phyloP scores from a whole-genome alignment of 2,888 invertebrate species.

The Halocaridina rubra region DNA sequence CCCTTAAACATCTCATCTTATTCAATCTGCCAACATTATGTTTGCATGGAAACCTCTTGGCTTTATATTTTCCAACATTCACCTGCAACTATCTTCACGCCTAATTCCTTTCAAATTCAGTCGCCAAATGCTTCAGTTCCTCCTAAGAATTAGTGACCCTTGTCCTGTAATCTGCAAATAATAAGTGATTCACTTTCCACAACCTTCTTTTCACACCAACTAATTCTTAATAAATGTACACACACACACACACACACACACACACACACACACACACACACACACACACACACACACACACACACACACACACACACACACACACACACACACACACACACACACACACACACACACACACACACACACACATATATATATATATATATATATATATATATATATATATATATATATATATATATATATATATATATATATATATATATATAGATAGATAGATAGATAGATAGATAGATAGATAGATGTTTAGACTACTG shows the following conservation, averaged over 20 bases:
- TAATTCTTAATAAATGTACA: not conserved
- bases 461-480: not conserved
- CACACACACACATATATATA: not conserved
- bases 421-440: not conserved
- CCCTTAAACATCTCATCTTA: no score
- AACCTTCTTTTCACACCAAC: no score
- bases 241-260: not conserved
- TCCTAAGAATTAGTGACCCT: no score
- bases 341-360: not conserved
- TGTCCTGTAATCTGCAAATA: no score
- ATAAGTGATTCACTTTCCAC: no score
- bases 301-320: not conserved
- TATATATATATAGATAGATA: not conserved
- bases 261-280: not conserved
- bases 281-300: not conserved
- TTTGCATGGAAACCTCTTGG: no score
- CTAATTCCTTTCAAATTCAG: no score
- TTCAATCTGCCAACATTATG: no score
- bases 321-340: not conserved
- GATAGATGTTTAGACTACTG: not conserved
- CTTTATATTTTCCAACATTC: no score
- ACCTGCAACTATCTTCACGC: no score
- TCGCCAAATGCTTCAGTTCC: no score
- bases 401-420: not conserved
- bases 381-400: not conserved